Evolutionary conservation across 2,113 vertebrate genomes (phyloP).

Genomic region (Sander lucioperca): DNA sequence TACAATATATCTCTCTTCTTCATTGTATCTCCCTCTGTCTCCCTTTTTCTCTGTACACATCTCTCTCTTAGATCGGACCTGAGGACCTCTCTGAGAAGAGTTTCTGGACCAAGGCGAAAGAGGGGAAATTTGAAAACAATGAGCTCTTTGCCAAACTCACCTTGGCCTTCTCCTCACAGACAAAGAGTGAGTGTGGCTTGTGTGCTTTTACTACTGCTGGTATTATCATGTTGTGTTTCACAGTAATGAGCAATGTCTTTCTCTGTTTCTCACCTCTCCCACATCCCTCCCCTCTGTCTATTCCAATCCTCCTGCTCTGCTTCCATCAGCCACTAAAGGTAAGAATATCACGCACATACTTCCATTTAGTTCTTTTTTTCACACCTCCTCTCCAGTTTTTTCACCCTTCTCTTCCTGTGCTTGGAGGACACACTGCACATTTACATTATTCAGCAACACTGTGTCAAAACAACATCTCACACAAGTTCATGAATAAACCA

Average conservation of each 20-base stretch:
- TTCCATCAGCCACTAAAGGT: conserved; percentile 80
- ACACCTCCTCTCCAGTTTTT: conserved; percentile 26
- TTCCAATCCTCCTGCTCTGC: conserved; percentile 48
- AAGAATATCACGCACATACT: conserved; percentile 59
- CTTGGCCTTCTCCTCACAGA: conserved; percentile 89
- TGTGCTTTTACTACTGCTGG: conserved; percentile 19
- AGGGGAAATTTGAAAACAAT: conserved; percentile 88
- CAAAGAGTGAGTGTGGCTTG: conserved; percentile 86
- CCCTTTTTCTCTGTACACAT: not conserved
- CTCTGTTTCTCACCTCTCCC: conserved; percentile 19
- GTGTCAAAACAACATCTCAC: conserved; percentile 66
- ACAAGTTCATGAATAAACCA: conserved; percentile 70
- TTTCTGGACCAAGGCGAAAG: conserved; percentile 91
- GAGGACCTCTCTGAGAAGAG: conserved; percentile 89
- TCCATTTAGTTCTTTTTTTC: conserved; percentile 41
- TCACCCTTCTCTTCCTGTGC: conserved; percentile 29
- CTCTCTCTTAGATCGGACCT: conserved; percentile 81
- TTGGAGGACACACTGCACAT: conserved; percentile 55
- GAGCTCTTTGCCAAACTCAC: conserved; percentile 94
- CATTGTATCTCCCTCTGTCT: conserved; percentile 1
- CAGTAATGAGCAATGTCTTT: conserved; percentile 57
- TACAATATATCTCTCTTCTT: conserved; percentile 17
- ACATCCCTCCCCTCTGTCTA: conserved; percentile 17
- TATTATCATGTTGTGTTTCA: conserved; percentile 38
- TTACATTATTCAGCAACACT: conserved; percentile 69